phyloP scores from a whole-genome alignment of 53 echinoderm and acorn worm genomes.

The Mesocentrotus franciscanus region DNA sequence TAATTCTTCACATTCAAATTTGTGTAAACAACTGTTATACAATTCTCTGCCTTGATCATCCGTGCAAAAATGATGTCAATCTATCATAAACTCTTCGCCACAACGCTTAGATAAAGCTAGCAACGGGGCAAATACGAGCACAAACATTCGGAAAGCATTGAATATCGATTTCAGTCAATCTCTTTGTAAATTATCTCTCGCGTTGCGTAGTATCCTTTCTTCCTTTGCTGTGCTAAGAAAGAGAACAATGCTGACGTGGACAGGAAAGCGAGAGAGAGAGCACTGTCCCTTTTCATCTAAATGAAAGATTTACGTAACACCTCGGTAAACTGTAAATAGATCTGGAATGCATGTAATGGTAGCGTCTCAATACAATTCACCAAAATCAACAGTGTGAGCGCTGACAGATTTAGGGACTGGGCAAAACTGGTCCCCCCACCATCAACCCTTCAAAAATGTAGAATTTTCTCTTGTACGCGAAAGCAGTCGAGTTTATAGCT shows the following conservation, averaged over 20 bases:
- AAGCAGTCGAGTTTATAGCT: too few relatives aligned
- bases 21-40: too few relatives aligned
- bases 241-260: not conserved
- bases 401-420: too few relatives aligned
- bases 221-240: not conserved
- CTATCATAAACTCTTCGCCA: not conserved
- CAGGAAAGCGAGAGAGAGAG: too few relatives aligned
- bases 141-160: not conserved
- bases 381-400: too few relatives aligned
- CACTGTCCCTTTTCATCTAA: not conserved
- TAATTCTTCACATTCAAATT: too few relatives aligned
- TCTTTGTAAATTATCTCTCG: constrained; percentile 18
- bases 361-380: not conserved
- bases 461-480: too few relatives aligned
- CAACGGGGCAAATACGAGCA: not conserved
- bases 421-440: too few relatives aligned
- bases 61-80: not conserved
- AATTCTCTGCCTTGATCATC: not conserved
- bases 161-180: constrained; percentile 30
- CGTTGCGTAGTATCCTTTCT: not conserved
- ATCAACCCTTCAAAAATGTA: too few relatives aligned
- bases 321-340: constrained; percentile 8
- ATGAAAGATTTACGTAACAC: not conserved
- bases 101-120: not conserved
- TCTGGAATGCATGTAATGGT: not conserved